Evolutionary conservation across 2,113 vertebrate species (phyloP), one percentile per base, ranked within the genome.

Genomic region (Catagonus wagneri): DNA sequence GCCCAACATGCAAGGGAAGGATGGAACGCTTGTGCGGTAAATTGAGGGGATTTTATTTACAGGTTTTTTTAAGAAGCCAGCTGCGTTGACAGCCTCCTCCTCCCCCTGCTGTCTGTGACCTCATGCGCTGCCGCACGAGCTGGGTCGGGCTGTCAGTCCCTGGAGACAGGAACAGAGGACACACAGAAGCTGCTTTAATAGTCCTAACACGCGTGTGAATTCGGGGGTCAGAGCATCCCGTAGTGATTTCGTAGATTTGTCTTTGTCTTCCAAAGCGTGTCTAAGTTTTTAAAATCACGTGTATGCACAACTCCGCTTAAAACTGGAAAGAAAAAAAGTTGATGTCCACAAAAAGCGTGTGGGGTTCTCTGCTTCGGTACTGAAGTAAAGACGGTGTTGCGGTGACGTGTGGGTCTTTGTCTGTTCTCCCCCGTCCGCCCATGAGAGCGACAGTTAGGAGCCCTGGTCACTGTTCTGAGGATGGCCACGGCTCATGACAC

Each of bases 351-450:
- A 60, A 86, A 74, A 44, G 52, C 75, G 12, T 83, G 50, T 56
- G 78, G 54, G 92, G 78, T 98, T 97, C 84, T 97, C 97, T 97
- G 97, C 95, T 94, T 98, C 97, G 93, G 93, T 93, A 8, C 32
- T 58, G n/a, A 96, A 98, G 97, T 98, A 98, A 98, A 97, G 95
- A 96, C 50, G 89, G 88, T 97, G 98, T 23, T 96, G 92, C 97
- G 94, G 93, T 96, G 97, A 94, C 90, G 90, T 58, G 11, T 52
- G 50, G 36, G 7, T 65, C 84, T 39, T 81, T 32, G 0, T 93
- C 65, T 83, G 25, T 71, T 75, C 65, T 78, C 66, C 12, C 29
- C 29, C 74, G 1, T 36, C 14, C 65, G 12, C 66, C 3, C 52
- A 6, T 56, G 29, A 29, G 50, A 69, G 13, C 25, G 14, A 20